phyloP scores from a whole-genome alignment of 2,888 invertebrate genomes.

The Conistra vaccinii region DNA sequence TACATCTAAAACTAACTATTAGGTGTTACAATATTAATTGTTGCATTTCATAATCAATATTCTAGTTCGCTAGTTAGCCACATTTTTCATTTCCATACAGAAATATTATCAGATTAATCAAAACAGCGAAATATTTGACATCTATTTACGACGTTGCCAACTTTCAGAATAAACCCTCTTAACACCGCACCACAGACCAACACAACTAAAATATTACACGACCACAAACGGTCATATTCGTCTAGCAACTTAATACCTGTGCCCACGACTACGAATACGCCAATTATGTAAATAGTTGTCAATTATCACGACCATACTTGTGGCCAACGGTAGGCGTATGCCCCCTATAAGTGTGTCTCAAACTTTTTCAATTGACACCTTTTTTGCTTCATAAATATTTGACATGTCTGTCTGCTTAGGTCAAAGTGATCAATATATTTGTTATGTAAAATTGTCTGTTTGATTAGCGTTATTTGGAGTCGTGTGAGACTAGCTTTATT shows the following conservation, averaged over 20 bases:
- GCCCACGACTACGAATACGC: constrained; percentile 65
- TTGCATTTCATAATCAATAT: too few relatives aligned
- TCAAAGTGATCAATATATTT: constrained; percentile 57
- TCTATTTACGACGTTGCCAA: too few relatives aligned
- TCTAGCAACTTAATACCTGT: constrained; percentile 59
- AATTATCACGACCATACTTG: constrained; percentile 66
- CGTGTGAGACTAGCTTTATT: constrained; percentile 22
- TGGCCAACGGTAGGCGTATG: constrained; percentile 62
- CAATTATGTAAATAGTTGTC: constrained; percentile 69
- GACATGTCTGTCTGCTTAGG: constrained; percentile 35
- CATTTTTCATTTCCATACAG: too few relatives aligned
- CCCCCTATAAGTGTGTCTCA: constrained; percentile 59
- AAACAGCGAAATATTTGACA: too few relatives aligned
- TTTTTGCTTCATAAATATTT: constrained; percentile 60
- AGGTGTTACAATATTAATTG: too few relatives aligned
- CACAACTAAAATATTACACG: constrained; percentile 38
- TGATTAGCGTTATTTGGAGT: constrained; percentile 41
- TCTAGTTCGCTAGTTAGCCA: too few relatives aligned
- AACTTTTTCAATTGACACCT: constrained; percentile 64
- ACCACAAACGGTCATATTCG: constrained; percentile 60
- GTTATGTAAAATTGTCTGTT: constrained; percentile 44
- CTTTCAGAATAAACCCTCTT: too few relatives aligned
- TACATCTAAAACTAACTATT: too few relatives aligned
- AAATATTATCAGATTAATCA: too few relatives aligned
- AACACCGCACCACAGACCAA: constrained; percentile 3